A percentile compares a stretch with the other conserved stretches of the same genome.
These are phyloP conservation scores for Myrmecophaga tridactyla DNA, from an alignment of 2,113 vertebrate species.

Conservation along the genomic window DNA sequence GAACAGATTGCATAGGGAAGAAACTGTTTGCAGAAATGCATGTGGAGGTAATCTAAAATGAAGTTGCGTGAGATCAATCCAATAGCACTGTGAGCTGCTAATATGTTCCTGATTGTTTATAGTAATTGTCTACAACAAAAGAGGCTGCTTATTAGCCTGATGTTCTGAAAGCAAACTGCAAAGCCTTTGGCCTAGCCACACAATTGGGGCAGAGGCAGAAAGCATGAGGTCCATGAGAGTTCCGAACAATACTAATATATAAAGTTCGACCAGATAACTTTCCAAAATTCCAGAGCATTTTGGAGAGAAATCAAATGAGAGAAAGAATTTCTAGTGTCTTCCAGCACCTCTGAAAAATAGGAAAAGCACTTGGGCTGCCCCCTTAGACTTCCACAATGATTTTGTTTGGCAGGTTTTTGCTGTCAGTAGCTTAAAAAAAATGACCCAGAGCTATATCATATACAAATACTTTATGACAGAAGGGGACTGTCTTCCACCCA, in stretches of 20 bases:
- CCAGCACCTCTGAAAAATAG: background rate
- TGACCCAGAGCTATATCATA: background rate
- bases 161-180: background rate
- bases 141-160: background rate
- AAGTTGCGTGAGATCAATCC: background rate
- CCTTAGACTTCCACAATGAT: background rate
- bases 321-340: background rate
- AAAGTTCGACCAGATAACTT: fast-evolving
- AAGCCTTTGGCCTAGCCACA: background rate
- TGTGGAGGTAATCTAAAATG: fast-evolving
- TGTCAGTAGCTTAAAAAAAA: background rate
- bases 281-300: background rate
- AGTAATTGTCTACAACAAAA: background rate
- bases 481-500: background rate
- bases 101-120: background rate
- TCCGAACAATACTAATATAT: background rate
- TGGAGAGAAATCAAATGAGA: background rate
- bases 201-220: background rate
- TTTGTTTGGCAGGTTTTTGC: background rate
- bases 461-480: background rate
- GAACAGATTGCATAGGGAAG: background rate
- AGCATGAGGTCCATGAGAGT: fast-evolving
- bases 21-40: fast-evolving
- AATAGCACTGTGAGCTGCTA: fast-evolving
- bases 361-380: background rate